Conservation (phyloP, 2,797 vertebrate genomes). For the Tamandua tetradactyla region DNA sequence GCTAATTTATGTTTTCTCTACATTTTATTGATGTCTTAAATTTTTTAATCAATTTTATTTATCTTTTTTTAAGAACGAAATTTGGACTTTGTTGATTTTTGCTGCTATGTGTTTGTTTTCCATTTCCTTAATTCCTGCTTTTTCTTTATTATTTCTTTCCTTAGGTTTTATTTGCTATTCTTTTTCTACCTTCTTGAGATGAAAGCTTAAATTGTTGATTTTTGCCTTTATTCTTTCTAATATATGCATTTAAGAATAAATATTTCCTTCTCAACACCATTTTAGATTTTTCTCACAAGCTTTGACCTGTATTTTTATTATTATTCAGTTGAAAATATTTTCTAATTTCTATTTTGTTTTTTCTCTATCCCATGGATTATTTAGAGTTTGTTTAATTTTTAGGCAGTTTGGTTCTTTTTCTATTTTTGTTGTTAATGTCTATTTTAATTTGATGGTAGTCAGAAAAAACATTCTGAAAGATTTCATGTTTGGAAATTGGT, state of each 20-base stretch:
- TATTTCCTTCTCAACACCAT: neutral
- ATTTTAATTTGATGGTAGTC: neutral
- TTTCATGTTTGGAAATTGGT: slow-evolving; percentile 41
- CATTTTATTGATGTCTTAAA: neutral
- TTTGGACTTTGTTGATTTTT: neutral
- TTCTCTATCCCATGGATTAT: neutral
- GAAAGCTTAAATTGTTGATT: neutral
- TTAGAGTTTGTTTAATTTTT: slow-evolving; percentile 34
- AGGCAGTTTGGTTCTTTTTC: neutral
- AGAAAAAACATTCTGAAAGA: slow-evolving; percentile 29
- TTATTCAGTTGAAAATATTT: neutral
- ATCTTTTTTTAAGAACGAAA: neutral
- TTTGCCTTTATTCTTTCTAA: neutral
- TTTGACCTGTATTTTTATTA: neutral
- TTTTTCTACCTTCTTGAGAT: too few species aligned
- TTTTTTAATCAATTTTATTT: slow-evolving; percentile 16
- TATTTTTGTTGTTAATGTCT: neutral
- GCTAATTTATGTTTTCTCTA: neutral
- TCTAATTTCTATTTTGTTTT: neutral
- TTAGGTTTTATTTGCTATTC: too few species aligned
- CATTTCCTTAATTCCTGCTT: too few species aligned
- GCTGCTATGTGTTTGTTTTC: too few species aligned
- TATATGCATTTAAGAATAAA: neutral
- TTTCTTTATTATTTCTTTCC: too few species aligned
- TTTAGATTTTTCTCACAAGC: neutral